Percentiles rank a stretch among this genome's conserved stretches.
These are phyloP conservation scores for Dendrocopos noguchii DNA, from an alignment of 2,113 vertebrate genomes.

Conservation along the genomic window DNA sequence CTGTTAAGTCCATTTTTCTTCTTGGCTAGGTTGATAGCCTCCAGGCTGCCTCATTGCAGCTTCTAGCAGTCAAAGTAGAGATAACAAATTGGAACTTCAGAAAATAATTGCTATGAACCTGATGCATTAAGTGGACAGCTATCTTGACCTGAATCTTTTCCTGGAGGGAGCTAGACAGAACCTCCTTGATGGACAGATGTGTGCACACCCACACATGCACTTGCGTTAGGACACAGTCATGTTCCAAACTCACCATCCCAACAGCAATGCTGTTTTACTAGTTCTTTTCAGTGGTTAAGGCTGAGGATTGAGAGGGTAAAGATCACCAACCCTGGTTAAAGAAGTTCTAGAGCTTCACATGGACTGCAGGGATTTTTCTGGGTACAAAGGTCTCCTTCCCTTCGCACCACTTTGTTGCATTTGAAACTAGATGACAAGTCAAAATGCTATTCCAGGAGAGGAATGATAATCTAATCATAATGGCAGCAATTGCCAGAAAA, in stretches of 20 bases:
- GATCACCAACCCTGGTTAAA: not conserved
- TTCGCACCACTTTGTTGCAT: not conserved
- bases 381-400: not conserved
- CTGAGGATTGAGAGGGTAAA: not conserved
- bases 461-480: not conserved
- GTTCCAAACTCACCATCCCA: not conserved
- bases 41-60: not conserved
- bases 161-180: not conserved
- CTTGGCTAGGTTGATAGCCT: not conserved
- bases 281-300: not conserved
- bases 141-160: not conserved
- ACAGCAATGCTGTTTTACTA: not conserved
- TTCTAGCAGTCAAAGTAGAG: not conserved
- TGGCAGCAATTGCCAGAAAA: not conserved
- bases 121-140: not conserved
- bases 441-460: not conserved
- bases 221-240: not conserved
- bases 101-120: not conserved
- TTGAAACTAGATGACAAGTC: not conserved
- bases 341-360: not conserved
- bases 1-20: not conserved
- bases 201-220: accelerated
- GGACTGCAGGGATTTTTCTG: not conserved
- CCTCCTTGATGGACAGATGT: not conserved
- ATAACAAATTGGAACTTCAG: not conserved